phyloP scores from a whole-genome alignment of 2,113 vertebrate species.

The Trematocara marginatum region DNA sequence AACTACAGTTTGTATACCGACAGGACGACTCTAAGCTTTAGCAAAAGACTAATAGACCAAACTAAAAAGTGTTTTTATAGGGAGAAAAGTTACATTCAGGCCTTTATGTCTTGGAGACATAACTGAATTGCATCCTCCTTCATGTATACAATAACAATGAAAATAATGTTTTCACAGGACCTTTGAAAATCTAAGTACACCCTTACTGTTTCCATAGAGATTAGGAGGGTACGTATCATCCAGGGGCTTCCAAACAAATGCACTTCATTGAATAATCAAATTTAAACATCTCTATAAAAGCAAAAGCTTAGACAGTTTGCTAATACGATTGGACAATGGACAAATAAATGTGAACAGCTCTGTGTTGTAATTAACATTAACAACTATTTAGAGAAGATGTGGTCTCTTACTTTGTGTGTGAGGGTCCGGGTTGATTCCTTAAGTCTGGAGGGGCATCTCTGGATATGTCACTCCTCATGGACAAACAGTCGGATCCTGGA shows the following conservation, averaged over 20 bases:
- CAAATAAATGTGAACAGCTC: neutral
- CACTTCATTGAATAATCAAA: accelerated
- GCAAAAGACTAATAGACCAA: neutral
- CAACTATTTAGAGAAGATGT: accelerated
- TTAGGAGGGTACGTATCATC: neutral
- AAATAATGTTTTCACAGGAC: neutral
- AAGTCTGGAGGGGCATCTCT: neutral
- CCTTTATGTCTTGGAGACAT: neutral
- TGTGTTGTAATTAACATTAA: neutral
- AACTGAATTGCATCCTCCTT: neutral
- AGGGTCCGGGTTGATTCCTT: accelerated
- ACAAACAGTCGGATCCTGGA: accelerated
- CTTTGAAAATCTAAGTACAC: neutral
- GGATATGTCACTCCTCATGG: neutral
- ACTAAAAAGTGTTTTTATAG: neutral
- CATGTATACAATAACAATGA: neutral
- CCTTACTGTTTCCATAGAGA: neutral
- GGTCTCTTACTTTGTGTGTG: neutral
- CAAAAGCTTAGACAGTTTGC: neutral
- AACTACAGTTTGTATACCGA: neutral
- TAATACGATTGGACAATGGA: neutral
- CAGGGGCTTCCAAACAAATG: neutral
- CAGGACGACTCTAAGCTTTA: neutral
- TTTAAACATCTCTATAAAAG: neutral
- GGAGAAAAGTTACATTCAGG: neutral